phyloP scores from a whole-genome alignment of 2,797 vertebrate genomes.

The Triplophysa bombifrons region DNA sequence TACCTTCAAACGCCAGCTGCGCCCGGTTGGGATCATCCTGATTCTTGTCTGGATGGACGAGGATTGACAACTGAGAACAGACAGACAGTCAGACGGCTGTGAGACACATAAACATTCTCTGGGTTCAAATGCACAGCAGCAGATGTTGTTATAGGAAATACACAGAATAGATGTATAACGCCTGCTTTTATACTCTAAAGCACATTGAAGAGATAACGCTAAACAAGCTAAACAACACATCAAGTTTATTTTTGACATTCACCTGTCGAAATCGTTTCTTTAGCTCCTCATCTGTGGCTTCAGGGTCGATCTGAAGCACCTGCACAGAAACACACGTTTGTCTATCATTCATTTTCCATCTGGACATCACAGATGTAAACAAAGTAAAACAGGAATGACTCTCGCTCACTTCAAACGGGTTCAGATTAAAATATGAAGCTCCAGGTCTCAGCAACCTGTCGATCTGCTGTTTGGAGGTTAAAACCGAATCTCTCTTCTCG shows the following conservation, averaged over 20 bases:
- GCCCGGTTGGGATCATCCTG: slow-evolving; percentile 91
- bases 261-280: slow-evolving; percentile 98
- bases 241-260: slow-evolving; percentile 42
- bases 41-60: slow-evolving; percentile 99
- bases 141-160: background rate
- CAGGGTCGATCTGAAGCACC: slow-evolving; percentile 97
- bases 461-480: slow-evolving; percentile 97
- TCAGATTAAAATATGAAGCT: slow-evolving; percentile 95
- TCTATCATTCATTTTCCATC: no score
- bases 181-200: no score
- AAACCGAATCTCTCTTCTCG: slow-evolving; percentile 94
- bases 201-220: background rate
- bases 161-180: no score
- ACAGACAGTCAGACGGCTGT: background rate
- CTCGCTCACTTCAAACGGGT: slow-evolving; percentile 91
- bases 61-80: slow-evolving; percentile 86
- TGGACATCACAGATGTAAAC: background rate
- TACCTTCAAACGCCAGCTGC: slow-evolving; percentile 98
- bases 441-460: slow-evolving; percentile 93
- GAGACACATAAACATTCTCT: background rate
- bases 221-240: no score
- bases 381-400: background rate
- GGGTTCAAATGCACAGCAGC: background rate
- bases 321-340: slow-evolving; percentile 55
- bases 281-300: slow-evolving; percentile 94